Base-by-base conservation (phyloP, 2,888 invertebrate genomes). In the Didymodactylos carnosus region DNA sequence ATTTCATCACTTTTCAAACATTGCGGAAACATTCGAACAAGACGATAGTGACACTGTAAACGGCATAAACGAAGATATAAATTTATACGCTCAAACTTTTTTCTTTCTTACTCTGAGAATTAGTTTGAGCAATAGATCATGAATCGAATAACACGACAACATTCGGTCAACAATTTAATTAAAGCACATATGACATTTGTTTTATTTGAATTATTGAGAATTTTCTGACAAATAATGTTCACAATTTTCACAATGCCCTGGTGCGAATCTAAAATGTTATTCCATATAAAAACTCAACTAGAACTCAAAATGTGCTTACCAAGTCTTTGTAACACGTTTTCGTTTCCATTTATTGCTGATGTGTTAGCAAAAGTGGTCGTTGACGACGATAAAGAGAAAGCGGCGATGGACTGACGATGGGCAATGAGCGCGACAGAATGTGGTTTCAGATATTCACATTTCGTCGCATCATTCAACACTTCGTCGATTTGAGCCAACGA, bases 401-500 rank as follows among this genome's bases (percentile, higher is more conserved):
- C n/a, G n/a, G n/a, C n/a, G n/a, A n/a, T n/a, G n/a, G n/a, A n/a
- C n/a, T n/a, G n/a, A n/a, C n/a, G n/a, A n/a, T n/a, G n/a, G n/a
- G n/a, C n/a, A n/a, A n/a, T n/a, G n/a, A n/a, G n/a, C n/a, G n/a
- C n/a, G n/a, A n/a, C 87, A 79, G 89, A 88, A 81, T 89, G 87
- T 72, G 86, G 85, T 0, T 78, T 78, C 79, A 86, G 79, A 46
- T 84, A 79, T 76, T 80, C 79, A 8, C 78, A 77, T 77, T 82
- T 81, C 41, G 81, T 81, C 69, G 80, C 79, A 75, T 84, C 82
- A 76, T 82, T 83, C 69, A 89, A 80, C 76, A 89, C 87, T 76
- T 87, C 87, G 73, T 90, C 89, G 78, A 91, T 87, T 79, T 88
- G 78, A 23, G 53, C 40, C 39, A 75, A 70, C 25, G 69, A 72